These are phyloP conservation scores for Triops longicaudatus DNA, from an alignment of 1,140 invertebrate genomes.

Conservation along the genomic window DNA sequence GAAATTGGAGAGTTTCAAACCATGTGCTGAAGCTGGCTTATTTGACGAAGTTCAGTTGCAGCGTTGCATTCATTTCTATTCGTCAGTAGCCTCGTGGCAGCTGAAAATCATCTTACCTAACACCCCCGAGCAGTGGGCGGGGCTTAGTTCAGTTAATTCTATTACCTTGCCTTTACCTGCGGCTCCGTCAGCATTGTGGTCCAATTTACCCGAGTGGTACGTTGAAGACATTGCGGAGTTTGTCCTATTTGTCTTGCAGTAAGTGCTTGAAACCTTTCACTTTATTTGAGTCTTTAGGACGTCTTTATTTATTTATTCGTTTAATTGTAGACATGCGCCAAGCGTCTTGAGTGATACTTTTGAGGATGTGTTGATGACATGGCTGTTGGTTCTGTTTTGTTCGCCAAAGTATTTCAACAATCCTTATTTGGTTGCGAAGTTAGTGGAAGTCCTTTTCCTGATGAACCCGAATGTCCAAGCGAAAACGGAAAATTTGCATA, in stretches of 20 bases:
- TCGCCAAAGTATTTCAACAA: slow-evolving; percentile 84
- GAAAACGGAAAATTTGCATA: slow-evolving; percentile 51
- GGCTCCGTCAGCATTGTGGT: slow-evolving; percentile 63
- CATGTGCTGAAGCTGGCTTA: slow-evolving; percentile 77
- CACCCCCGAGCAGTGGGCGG: slow-evolving; percentile 35
- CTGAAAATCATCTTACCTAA: slow-evolving; percentile 51
- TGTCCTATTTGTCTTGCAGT: slow-evolving; percentile 84
- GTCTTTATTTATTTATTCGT: slow-evolving; percentile 29
- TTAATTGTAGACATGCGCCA: slow-evolving; percentile 60
- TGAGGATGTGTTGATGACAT: slow-evolving; percentile 73
- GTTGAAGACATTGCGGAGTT: slow-evolving; percentile 94
- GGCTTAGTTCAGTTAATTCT: slow-evolving; percentile 27
- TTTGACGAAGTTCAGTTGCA: slow-evolving; percentile 70
- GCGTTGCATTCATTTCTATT: slow-evolving; percentile 75
- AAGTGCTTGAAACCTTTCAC: slow-evolving; percentile 47
- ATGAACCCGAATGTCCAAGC: slow-evolving; percentile 69
- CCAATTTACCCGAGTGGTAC: slow-evolving; percentile 85
- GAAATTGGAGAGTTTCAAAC: slow-evolving; percentile 53
- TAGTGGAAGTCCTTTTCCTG: slow-evolving; percentile 87
- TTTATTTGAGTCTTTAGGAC: slow-evolving; percentile 19
- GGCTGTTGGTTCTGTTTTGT: slow-evolving; percentile 81
- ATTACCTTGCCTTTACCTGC: slow-evolving; percentile 47
- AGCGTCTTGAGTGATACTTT: slow-evolving; percentile 63
- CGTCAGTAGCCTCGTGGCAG: slow-evolving; percentile 69
- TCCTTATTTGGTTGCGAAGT: slow-evolving; percentile 90